These are phyloP conservation scores for Anas platyrhynchos DNA, from an alignment of 2,113 vertebrate genomes.

Conservation along the genomic window DNA sequence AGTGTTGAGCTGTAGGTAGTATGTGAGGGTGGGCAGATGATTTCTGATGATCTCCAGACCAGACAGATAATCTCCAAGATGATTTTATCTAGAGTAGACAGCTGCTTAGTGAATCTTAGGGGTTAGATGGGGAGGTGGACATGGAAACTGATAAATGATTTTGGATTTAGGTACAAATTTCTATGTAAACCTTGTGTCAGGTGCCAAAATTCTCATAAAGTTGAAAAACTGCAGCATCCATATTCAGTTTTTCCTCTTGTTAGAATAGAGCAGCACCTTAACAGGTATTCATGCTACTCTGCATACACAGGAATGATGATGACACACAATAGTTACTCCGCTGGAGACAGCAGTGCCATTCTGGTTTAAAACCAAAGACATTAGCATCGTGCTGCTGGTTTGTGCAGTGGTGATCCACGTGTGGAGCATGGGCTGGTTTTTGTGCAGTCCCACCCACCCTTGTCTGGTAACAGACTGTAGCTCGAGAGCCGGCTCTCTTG, in stretches of 20 bases:
- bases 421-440: neutral
- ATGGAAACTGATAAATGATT: neutral
- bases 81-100: neutral
- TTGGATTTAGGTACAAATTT: neutral
- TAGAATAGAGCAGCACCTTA: neutral
- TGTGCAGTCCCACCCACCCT: neutral
- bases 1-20: neutral
- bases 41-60: neutral
- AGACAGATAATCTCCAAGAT: neutral
- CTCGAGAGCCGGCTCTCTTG: neutral
- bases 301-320: neutral
- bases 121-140: neutral
- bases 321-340: accelerated
- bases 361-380: neutral
- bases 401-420: neutral
- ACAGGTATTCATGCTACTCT: neutral
- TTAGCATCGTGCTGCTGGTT: neutral
- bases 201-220: neutral
- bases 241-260: neutral
- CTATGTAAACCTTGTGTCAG: neutral
- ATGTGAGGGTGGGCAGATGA: neutral
- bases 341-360: neutral
- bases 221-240: neutral
- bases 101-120: neutral
- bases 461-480: neutral